Conservation (phyloP, 2,797 vertebrate species). For the Cyclura pinguis region DNA sequence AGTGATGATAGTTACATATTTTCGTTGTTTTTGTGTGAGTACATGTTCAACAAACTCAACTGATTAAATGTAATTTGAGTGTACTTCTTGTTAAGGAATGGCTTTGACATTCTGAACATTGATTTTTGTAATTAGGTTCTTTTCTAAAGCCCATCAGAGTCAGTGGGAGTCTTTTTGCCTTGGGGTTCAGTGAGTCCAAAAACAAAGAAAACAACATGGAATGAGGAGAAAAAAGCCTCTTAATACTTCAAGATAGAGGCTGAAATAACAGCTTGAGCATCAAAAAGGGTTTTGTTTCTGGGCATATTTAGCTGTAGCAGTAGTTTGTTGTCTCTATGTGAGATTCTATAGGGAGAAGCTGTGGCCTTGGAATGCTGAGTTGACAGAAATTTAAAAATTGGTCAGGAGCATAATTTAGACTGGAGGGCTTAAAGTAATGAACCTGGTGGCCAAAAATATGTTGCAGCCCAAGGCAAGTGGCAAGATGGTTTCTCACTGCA, state of each 20-base stretch:
- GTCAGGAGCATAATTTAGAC: no score
- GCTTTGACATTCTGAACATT: neutral
- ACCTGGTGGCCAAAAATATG: no score
- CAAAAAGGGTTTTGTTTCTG: no score
- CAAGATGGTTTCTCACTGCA: neutral
- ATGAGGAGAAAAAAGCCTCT: neutral
- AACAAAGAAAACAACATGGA: neutral
- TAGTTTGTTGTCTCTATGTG: no score
- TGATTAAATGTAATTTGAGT: conserved; percentile 14
- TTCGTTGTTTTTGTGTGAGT: neutral
- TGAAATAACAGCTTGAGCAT: no score
- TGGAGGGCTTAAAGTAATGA: no score
- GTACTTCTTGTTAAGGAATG: neutral
- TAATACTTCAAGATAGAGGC: neutral
- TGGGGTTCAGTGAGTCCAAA: neutral
- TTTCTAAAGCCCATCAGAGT: neutral
- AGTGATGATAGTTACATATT: neutral
- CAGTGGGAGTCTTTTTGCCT: neutral
- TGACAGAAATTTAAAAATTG: no score
- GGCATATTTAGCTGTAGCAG: no score
- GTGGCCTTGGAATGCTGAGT: no score
- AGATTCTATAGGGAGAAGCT: no score
- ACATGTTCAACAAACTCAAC: neutral
- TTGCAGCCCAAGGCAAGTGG: no score
- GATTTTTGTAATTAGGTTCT: neutral